phyloP scores from a whole-genome alignment of 2,113 vertebrate genomes.

The Tyrannus savana region DNA sequence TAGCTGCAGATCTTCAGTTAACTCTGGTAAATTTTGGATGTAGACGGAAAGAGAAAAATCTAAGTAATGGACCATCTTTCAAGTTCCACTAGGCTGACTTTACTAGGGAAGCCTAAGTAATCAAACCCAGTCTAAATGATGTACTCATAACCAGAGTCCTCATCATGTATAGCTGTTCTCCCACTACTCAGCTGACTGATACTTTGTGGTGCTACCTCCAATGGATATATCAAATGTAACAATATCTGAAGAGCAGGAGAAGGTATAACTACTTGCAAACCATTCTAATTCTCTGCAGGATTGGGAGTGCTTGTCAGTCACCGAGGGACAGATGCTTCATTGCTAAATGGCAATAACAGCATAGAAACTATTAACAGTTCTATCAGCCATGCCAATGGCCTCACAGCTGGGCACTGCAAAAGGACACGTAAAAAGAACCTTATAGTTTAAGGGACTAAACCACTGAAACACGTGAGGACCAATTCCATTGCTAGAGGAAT shows the following conservation, averaged over 20 bases:
- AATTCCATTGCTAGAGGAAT: not conserved
- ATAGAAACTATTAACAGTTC: not conserved
- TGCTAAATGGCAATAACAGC: not conserved
- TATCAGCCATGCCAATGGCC: not conserved
- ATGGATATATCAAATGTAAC: not conserved
- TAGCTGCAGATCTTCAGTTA: not conserved
- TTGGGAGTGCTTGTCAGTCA: not conserved
- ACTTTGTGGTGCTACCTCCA: not conserved
- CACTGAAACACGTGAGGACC: not conserved
- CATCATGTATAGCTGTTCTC: rapidly evolving
- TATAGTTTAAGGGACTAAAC: not conserved
- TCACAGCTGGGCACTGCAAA: not conserved
- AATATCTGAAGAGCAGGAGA: not conserved
- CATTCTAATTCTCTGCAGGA: not conserved
- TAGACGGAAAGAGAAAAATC: not conserved
- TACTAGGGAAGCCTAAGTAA: not conserved
- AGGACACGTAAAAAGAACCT: not conserved
- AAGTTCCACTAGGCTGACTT: not conserved
- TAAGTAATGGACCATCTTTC: not conserved
- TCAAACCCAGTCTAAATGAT: not conserved
- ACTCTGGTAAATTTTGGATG: not conserved
- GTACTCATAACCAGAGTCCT: not conserved
- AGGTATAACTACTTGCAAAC: not conserved
- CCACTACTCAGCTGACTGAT: not conserved
- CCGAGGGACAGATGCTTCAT: not conserved